These are phyloP conservation scores for Lasioglossum baleicum DNA, from an alignment of 1,140 invertebrate genomes.

Conservation along the genomic window DNA sequence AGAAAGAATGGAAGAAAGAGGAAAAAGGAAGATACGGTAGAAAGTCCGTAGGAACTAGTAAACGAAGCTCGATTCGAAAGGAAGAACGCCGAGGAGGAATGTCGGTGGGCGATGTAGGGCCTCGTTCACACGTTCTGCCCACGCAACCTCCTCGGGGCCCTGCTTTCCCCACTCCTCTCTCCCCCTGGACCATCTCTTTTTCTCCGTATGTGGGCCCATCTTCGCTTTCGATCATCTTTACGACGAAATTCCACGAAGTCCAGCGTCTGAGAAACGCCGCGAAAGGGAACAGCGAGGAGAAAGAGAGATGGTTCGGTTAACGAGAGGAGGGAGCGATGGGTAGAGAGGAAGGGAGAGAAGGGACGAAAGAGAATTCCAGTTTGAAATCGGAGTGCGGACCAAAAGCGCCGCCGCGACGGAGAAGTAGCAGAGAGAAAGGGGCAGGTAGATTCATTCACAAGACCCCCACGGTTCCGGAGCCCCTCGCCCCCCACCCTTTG, in stretches of 20 bases:
- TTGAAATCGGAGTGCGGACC: conserved; percentile 63
- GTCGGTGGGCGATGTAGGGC: not conserved
- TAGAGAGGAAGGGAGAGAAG: conserved; percentile 5
- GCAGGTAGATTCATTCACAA: conserved; percentile 71
- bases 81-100: not conserved
- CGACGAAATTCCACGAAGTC: conserved; percentile 53
- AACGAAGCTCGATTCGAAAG: not conserved
- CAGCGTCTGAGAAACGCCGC: conserved; percentile 37
- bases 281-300: not conserved
- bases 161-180: conserved; percentile 10
- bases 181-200: not conserved
- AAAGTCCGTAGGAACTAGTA: not conserved
- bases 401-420: conserved; percentile 64
- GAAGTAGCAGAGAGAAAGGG: not conserved
- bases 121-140: conserved; percentile 51
- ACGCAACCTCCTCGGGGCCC: conserved; percentile 37
- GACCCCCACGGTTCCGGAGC: conserved; percentile 62
- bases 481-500: not conserved
- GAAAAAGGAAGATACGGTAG: not conserved
- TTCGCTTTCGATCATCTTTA: conserved; percentile 56
- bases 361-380: conserved; percentile 54
- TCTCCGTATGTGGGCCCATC: conserved; percentile 25
- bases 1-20: not conserved
- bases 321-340: conserved; percentile 9
- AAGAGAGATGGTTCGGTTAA: not conserved